Conservation (phyloP, 2,113 vertebrate species). For the Potamarius usumacintae region DNA sequence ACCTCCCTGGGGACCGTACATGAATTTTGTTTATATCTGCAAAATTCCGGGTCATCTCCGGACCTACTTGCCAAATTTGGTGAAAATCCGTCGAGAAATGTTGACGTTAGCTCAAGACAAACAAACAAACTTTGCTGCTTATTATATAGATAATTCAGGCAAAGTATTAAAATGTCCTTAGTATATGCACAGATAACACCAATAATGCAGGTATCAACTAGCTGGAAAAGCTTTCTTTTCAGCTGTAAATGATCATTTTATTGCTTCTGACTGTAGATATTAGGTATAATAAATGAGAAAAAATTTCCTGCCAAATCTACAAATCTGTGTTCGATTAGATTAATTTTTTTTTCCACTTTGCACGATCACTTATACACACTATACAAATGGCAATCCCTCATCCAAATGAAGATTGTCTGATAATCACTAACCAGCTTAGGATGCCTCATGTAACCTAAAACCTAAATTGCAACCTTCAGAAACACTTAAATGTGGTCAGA, state of each 20-base stretch:
- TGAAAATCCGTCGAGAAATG: too few relatives aligned
- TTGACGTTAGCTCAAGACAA: too few relatives aligned
- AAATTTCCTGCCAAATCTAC: constrained; percentile 22
- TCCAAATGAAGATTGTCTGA: neutral
- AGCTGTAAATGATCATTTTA: constrained; percentile 1
- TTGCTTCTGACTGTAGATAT: constrained; percentile 29
- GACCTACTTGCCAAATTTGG: too few relatives aligned
- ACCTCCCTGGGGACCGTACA: too few relatives aligned
- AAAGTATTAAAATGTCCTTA: constrained; percentile 33
- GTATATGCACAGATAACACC: neutral
- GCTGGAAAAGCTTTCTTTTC: neutral
- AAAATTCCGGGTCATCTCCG: too few relatives aligned
- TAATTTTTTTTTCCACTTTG: neutral
- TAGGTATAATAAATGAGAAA: constrained; percentile 15
- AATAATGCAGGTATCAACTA: constrained; percentile 5
- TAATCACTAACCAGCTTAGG: neutral
- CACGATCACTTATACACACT: constrained; percentile 7
- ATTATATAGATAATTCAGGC: neutral
- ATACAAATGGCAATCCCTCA: neutral
- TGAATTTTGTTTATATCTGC: too few relatives aligned
- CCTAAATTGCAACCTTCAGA: neutral
- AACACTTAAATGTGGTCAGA: neutral
- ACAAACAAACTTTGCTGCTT: too few relatives aligned
- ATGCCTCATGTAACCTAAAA: neutral
- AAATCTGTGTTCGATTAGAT: neutral